These are phyloP conservation scores for Brachystomella parvula DNA, from an alignment of 1,140 invertebrate species.

Conservation along the genomic window DNA sequence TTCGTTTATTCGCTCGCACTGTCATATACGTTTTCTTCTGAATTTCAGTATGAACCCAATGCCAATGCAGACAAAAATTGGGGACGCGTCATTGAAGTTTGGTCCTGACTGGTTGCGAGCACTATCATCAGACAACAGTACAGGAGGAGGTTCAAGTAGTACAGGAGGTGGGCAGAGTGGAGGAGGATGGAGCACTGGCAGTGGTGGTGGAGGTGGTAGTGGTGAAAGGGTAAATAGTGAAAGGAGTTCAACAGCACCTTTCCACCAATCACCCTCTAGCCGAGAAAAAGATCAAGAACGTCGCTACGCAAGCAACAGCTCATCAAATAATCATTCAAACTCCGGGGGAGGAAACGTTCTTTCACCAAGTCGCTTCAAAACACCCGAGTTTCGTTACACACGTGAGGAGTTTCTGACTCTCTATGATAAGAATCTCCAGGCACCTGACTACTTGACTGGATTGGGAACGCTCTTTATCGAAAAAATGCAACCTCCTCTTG, in stretches of 20 bases:
- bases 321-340: constrained; percentile 11
- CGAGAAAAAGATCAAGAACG: constrained; percentile 17
- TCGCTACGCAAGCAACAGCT: constrained; percentile 34
- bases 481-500: constrained; percentile 65
- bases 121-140: constrained; percentile 45
- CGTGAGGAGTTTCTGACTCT: constrained; percentile 81
- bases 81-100: constrained; percentile 47
- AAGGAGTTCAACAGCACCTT: not conserved
- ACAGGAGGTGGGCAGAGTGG: constrained; percentile 10
- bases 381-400: constrained; percentile 70
- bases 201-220: constrained; percentile 11
- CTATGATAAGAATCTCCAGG: constrained; percentile 58
- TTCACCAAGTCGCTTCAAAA: constrained; percentile 49
- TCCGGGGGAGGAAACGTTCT: not conserved
- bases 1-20: constrained; percentile 1
- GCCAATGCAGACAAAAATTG: constrained; percentile 38
- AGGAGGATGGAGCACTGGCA: constrained; percentile 19
- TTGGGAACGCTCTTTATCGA: constrained; percentile 63
- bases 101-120: constrained; percentile 50
- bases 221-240: not conserved
- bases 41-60: constrained; percentile 33
- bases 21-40: constrained; percentile 15
- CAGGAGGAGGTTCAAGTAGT: constrained; percentile 6
- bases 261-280: not conserved
- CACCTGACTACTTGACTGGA: constrained; percentile 57